Percentiles rank a stretch among this genome's conserved stretches.
Evolutionary conservation across 1,140 invertebrate species (phyloP).

Genomic region (Tribolium castaneum): DNA sequence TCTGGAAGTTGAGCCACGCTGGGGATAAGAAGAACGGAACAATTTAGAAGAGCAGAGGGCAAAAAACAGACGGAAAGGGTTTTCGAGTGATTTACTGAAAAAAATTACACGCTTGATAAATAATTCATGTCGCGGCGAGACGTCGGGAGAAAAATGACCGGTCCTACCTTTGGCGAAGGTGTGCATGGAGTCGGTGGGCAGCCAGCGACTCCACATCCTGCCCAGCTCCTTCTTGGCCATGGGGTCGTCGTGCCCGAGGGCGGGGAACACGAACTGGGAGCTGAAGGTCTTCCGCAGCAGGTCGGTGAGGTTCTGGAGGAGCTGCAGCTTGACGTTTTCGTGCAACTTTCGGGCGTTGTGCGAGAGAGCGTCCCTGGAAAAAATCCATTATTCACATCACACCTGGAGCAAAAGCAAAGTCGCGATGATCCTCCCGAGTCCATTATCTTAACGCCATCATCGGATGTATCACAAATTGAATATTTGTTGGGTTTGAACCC

Average conservation of each 20-base stretch:
- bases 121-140: neutral
- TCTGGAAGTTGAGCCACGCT: neutral
- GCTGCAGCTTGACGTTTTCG: conserved; percentile 73
- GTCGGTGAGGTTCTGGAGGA: conserved; percentile 81
- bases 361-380: conserved; percentile 75
- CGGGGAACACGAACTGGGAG: conserved; percentile 85
- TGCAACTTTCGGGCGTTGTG: conserved; percentile 65
- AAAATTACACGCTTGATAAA: neutral
- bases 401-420: neutral
- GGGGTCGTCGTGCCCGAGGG: conserved; percentile 83
- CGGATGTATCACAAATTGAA: conserved; percentile 18
- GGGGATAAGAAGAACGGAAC: neutral
- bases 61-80: neutral
- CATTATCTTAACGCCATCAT: conserved; percentile 25
- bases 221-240: conserved; percentile 73
- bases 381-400: conserved; percentile 31
- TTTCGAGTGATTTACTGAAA: neutral
- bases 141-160: neutral
- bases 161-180: conserved; percentile 80
- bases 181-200: conserved; percentile 80
- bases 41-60: neutral
- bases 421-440: conserved; percentile 5
- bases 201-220: conserved; percentile 82
- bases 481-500: conserved; percentile 14
- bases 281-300: conserved; percentile 80